Base-by-base conservation (phyloP, 2,797 vertebrate genomes). In the Tympanoctomys barrerae region DNA sequence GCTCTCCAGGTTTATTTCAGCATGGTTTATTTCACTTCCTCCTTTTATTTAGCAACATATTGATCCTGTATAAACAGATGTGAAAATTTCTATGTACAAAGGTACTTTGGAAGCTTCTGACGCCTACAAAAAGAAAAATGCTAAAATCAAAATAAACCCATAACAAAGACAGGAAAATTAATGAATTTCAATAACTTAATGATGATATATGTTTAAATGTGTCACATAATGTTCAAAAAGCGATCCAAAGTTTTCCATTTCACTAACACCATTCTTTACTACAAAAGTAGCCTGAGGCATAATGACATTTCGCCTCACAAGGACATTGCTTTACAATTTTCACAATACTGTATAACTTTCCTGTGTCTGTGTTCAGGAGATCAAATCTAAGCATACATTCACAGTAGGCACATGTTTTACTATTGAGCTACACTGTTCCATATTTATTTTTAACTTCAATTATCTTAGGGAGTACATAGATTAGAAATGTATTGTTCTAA, bases 311-410 rank as follows among this genome's bases (percentile, higher is more conserved):
- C 97, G 96, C 86, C 95, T 97, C 26, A 91, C 49, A 68, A 95
- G 94, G 86, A 90, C 97, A 95, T 91, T 97, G 88, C 92, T 94
- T 93, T 71, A 57, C 42, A 68, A 93, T 95, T 97, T 97, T 94
- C 91, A 24, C 93, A 95, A 97, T 85, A 92, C 88, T 96, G 84
- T 73, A 54, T 10, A 61, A 14, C 16, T 5, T 21, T 31, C 5
- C 36, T 42, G 68, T 73, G 1, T 39, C 21, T 39, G 36, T 73
- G 70, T 73, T 42, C 71, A 75, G n/a, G 52, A 19, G 7, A 46
- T n/a, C 59, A 73, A 94, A 36, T 7, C 33, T 49, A 75, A 3
- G 36, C 14, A 14, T 33, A 2, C 5, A 21, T 0, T 4, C 9
- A 16, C 4, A 7, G 11, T 42, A 57, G 7, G 24, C 9, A n/a